Evolutionary conservation across 2,113 vertebrate species (phyloP), one percentile per base, ranked within the genome.

Genomic region (Vulpes ferrilata): DNA sequence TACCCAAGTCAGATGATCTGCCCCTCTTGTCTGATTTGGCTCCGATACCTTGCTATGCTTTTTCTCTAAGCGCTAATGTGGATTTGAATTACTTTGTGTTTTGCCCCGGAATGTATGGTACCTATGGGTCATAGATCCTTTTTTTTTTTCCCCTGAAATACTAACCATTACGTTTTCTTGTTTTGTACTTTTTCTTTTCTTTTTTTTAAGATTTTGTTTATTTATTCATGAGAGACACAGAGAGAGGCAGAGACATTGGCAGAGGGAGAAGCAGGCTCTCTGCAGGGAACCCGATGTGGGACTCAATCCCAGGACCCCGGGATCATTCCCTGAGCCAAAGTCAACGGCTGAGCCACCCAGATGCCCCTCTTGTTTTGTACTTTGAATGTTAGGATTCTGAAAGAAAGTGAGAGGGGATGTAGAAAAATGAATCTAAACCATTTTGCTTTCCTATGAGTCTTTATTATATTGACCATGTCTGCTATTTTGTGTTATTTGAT

Each of bases 401-500:
- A 95, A 35, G 74, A 80, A 78, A 80, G 55, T 25, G 51, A 84
- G 78, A 81, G 22, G 25, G 25, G 69, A 27, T 4, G 20, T 17
- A 35, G 62, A 82, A 84, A 83, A 82, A 90, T 35, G 25, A 74
- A 11, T 53, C 43, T 8, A 71, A 64, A 95, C 64, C 60, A 19
- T 88, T 93, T 43, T 78, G 0, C 80, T 94, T 90, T 96, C 60
- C 64, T 57, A 13, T 51, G 35, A 76, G 71, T 69, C 38, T 80
- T 7, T 87, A 76, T 80, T 80, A 93, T 95, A 93, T 90, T 95
- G 78, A 78, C 55, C 23, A 65, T 27, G 90, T 95, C 43, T 93
- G 32, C 76, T 91, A 53, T 20, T 95, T 93, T 95, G 9, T 97
- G 35, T 95, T 83, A 93, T 80, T 95, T 94, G n/a, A 64, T 95